Base-by-base conservation (phyloP, 2,113 vertebrate genomes). In the Picathartes gymnocephalus region DNA sequence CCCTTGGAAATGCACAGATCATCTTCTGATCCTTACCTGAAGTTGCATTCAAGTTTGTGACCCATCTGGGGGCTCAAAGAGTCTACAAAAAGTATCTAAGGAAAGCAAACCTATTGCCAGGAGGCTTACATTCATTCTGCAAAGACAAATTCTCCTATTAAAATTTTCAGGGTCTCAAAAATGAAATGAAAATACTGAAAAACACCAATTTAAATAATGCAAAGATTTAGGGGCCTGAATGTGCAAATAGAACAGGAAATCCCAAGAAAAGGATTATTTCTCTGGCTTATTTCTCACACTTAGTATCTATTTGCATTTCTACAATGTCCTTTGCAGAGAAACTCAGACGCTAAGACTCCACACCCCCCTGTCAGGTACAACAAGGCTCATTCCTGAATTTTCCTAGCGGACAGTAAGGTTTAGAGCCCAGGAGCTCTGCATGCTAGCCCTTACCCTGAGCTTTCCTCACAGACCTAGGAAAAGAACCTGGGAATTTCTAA, bases 101-200 rank as follows among this genome's bases (percentile, higher is more conserved):
- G 39, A 80, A 90, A 83, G 54, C 27, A 93, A 95, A 62, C 5
- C 7, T 85, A 9, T 16, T 71, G 31, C 45, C n/a, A 85, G 23
- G 61, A 90, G 45, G n/a, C 15, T 82, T 53, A 80, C 33, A 45
- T 57, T 90, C 47, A 22, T 21, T 53, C n/a, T 50, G 66, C n/a
- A 69, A 50, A 77, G 45, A 83, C 24, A 90, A 54, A 58, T 35
- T 7, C 20, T 77, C 31, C 37, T 82, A 60, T 53, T 28, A 39
- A 88, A 94, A 58, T 65, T 65, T 70, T 83, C 82, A 80, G 25
- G 21, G 16, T 60, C 30, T 73, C 62, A 85, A 70, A 90, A 90
- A 47, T 4, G 7, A 72, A 69, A 91, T 91, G 66, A 87, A 92
- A 96, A 94, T 88, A 88, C 39, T 94, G 35, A 86, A 88, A 92